Evolutionary conservation across 2,113 vertebrate species (phyloP), one percentile per base, ranked within the genome.

Genomic region (Pangasianodon hypophthalmus): DNA sequence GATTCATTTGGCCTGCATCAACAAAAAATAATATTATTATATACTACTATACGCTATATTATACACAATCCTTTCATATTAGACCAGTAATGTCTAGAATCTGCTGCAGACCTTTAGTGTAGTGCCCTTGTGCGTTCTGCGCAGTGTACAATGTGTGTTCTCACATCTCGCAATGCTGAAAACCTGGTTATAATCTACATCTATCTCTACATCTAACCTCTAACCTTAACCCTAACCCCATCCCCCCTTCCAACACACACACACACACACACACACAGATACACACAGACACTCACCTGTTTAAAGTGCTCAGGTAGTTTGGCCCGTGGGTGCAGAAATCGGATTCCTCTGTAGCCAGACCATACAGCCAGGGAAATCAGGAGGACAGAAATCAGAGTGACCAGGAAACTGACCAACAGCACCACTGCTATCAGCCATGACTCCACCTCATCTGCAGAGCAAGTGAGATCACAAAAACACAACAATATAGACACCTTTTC

Each of bases 231-330:
- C n/a, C n/a, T n/a, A n/a, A n/a, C n/a, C 37, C 37, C 37, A 37
- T 14, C 52, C 52, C 50, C 52, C 11, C 14, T 54, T 54, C 13
- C 13, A 54, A 41, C 71, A 73, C 37, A 19, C n/a, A 16, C n/a
- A 73, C 37, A 19, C n/a, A 16, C n/a, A 6, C 64, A 6, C 64
- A 14, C 69, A 41, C 37, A 19, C 10, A 24, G 2, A 44, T 13
- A 44, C 4, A 29, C 75, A 19, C 6, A 62, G 4, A 67, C 79
- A 89, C 91, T 41, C 7, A 95, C 95, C 93, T 94, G 67, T 88
- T 93, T 80, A 14, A 95, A 91, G 86, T 94, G 89, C 44, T 91
- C 58, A 0, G 94, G 93, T 44, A 96, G 89, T 0, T 91, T 60
- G 26, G 92, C 90, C 16, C 90, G 87, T 5, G 95, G 95, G 85